Conservation (phyloP, 2,113 vertebrate species). For the Pluvianellus socialis region DNA sequence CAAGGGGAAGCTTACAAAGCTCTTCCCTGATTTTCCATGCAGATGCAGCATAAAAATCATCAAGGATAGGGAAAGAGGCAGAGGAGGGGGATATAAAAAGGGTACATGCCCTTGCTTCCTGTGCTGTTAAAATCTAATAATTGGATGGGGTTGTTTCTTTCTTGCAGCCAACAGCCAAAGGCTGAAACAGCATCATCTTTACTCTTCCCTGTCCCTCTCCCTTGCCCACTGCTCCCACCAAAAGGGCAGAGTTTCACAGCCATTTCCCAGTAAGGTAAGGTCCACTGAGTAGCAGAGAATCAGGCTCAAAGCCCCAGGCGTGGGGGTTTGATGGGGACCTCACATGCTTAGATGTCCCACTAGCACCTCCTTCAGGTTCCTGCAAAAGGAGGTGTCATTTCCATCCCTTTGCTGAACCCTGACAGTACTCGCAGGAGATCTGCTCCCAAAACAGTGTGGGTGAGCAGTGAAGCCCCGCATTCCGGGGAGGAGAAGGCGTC, state of each 20-base stretch:
- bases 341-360: neutral
- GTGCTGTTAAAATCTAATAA: neutral
- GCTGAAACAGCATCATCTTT: neutral
- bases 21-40: neutral
- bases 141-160: neutral
- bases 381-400: neutral
- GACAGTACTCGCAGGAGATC: neutral
- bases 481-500: neutral
- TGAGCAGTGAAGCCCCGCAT: neutral
- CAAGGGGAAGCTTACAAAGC: neutral
- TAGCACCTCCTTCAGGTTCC: neutral
- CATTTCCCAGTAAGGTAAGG: neutral
- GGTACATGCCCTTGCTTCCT: neutral
- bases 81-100: neutral
- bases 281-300: neutral
- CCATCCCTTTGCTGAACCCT: neutral
- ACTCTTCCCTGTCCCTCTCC: neutral
- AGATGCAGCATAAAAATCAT: neutral
- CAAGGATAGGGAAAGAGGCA: neutral
- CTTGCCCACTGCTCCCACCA: neutral
- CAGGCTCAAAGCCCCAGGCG: fast-evolving
- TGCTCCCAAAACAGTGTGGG: fast-evolving
- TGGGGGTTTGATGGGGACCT: neutral
- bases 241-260: neutral
- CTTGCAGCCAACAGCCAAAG: neutral